Conservation (phyloP, 2,888 invertebrate species). For the Microdon myrmicae region DNA sequence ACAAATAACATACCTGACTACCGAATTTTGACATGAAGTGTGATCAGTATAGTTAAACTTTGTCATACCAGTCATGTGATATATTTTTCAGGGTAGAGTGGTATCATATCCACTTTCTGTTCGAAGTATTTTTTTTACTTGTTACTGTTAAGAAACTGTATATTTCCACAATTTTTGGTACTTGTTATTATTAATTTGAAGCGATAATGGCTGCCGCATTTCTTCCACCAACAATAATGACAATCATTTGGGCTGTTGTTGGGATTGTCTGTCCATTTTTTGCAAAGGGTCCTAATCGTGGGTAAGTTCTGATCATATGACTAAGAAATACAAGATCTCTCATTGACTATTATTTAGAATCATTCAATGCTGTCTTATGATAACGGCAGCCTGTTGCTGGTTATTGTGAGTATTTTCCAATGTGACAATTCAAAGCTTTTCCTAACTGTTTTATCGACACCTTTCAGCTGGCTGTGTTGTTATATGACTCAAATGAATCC, state of each 20-base stretch:
- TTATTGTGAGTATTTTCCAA: slow-evolving; percentile 60
- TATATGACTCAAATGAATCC: slow-evolving; percentile 65
- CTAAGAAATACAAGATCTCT: background rate
- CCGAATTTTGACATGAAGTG: too few species aligned
- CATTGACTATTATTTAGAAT: slow-evolving; percentile 54
- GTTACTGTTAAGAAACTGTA: slow-evolving; percentile 6
- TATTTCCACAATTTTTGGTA: slow-evolving; percentile 4
- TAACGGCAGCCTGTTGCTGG: slow-evolving; percentile 64
- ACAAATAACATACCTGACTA: too few species aligned
- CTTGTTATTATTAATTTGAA: slow-evolving; percentile 30
- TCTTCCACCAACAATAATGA: slow-evolving; percentile 60
- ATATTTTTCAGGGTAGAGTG: slow-evolving; percentile 44
- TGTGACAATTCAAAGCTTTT: background rate
- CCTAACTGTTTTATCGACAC: background rate
- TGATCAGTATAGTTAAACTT: too few species aligned
- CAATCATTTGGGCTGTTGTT: slow-evolving; percentile 62
- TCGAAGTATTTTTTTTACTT: too few species aligned
- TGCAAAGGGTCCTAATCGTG: slow-evolving; percentile 63
- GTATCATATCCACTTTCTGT: too few species aligned
- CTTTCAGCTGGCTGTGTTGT: slow-evolving; percentile 62
- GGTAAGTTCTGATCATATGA: slow-evolving; percentile 55
- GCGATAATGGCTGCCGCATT: slow-evolving; percentile 61
- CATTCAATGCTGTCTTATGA: slow-evolving; percentile 64
- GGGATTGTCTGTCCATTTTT: slow-evolving; percentile 63
- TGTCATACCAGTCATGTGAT: slow-evolving; percentile 51